phyloP scores from a whole-genome alignment of 2,797 vertebrate species.

The Chrysolophus pictus region DNA sequence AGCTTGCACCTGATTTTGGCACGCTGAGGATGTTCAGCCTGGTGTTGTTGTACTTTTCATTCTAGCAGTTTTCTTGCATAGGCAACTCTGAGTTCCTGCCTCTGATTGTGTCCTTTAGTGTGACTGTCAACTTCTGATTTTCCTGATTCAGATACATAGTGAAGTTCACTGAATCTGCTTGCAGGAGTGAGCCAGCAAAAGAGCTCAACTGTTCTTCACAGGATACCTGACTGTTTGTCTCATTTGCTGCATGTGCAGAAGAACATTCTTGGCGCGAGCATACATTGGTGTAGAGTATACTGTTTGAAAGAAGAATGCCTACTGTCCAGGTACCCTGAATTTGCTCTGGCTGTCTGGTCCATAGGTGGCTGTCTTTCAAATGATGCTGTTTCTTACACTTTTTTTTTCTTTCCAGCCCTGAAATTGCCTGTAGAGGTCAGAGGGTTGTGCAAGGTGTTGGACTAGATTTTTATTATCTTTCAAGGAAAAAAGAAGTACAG shows the following conservation, averaged over 20 bases:
- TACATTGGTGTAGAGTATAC: too few species aligned
- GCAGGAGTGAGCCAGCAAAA: neutral
- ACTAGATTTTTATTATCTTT: neutral
- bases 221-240: accelerated
- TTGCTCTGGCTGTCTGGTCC: neutral
- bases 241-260: neutral
- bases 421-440: neutral
- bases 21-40: neutral
- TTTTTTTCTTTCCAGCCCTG: neutral
- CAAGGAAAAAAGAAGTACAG: neutral
- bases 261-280: accelerated
- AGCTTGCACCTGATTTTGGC: constrained; percentile 27
- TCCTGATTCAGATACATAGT: constrained; percentile 39
- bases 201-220: accelerated
- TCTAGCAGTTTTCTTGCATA: neutral
- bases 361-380: neutral
- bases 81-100: constrained; percentile 30
- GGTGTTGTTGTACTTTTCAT: constrained; percentile 20
- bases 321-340: neutral
- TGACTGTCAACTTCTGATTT: constrained; percentile 65
- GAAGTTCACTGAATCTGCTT: constrained; percentile 33
- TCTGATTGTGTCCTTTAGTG: constrained; percentile 17
- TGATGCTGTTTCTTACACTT: neutral
- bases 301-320: neutral
- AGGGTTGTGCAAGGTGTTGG: neutral